Evolutionary conservation across 2,797 vertebrate species (phyloP), one percentile per base, ranked within the genome.

Genomic region (Perodicticus potto): DNA sequence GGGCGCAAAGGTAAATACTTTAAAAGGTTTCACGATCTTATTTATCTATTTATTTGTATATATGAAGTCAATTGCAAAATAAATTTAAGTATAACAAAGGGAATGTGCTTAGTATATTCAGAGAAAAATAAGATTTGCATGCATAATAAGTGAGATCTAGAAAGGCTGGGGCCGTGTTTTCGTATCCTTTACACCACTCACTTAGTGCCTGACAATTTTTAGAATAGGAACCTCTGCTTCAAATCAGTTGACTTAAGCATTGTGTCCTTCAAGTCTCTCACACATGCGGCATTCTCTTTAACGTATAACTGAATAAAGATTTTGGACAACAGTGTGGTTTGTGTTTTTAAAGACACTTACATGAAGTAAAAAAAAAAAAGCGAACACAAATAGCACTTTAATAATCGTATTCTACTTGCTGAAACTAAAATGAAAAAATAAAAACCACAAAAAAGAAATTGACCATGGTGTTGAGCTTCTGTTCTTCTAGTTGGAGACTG

Each of bases 81-180:
- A 84, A 70, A 84, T 74, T 4, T 92, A 81, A 73, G 6, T 29
- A 37, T 67, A 20, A 1, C 22, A 85, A 89, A 93, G 14, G 8
- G 25, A 87, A 94, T 73, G 32, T 82, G 13, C 34, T 88, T 91
- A 92, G 45, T 43, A 85, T 85, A 74, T 77, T 92, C 32, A 91
- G 49, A 78, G 63, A 88, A 77, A 80, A 43, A 27, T n/a, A 19
- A 88, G 17, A 53, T 93, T 82, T 77, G 57, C 3, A 45, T 1
- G 57, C 70, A 10, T 57, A 83, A 80, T 77, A 63, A 61, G 73
- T 76, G 17, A 78, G 22, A 69, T 70, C 5, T 2, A 45, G 20
- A 59, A 82, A 81, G 37, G 19, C 3, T 78, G 23, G 25, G 25
- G 0, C 8, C 55, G 40, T 14, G 16, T 53, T 74, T 77, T 74